Percentiles rank a stretch among this genome's conserved stretches.
phyloP scores from a whole-genome alignment of 2,797 vertebrate species.

The Chloroceryle inda region DNA sequence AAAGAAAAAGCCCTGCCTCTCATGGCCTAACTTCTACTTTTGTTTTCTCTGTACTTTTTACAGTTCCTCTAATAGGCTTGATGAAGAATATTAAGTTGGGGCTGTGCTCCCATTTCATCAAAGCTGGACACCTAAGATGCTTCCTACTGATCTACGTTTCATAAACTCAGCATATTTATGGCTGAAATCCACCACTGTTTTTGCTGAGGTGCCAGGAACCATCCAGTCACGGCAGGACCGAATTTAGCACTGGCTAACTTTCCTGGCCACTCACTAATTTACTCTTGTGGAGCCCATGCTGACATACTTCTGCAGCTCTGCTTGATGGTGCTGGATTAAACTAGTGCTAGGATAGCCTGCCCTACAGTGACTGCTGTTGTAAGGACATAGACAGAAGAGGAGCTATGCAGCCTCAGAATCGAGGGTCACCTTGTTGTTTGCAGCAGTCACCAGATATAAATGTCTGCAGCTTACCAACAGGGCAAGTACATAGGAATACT shows the following conservation, averaged over 20 bases:
- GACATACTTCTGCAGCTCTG: neutral
- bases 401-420: neutral
- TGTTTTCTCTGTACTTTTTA: neutral
- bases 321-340: neutral
- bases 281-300: neutral
- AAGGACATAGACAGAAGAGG: neutral
- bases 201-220: neutral
- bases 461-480: neutral
- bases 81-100: neutral
- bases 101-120: neutral
- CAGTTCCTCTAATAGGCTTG: neutral
- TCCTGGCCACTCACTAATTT: neutral
- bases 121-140: neutral
- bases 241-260: conserved; percentile 12
- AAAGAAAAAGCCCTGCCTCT: neutral
- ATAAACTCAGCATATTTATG: neutral
- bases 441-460: neutral
- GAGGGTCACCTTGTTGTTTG: neutral
- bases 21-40: neutral
- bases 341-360: neutral
- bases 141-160: neutral
- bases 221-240: neutral
- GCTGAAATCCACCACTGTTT: neutral
- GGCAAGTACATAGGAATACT: neutral
- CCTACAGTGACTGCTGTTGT: neutral